A percentile compares a stretch with the other conserved stretches of the same genome.
These are phyloP conservation scores for Calliopsis andreniformis DNA, from an alignment of 1,140 invertebrate genomes.

Conservation along the genomic window DNA sequence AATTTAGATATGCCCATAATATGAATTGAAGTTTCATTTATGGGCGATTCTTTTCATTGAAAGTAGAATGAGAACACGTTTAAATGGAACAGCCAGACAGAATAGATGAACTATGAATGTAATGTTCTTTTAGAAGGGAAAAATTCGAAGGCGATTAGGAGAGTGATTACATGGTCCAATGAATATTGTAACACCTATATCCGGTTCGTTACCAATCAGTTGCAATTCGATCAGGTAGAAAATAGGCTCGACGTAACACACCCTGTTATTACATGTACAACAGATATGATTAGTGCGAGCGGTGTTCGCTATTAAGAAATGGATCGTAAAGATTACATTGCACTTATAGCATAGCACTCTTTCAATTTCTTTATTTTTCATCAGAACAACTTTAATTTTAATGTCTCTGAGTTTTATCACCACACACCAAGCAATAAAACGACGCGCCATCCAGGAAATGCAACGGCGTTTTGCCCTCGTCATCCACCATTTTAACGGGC, in stretches of 20 bases:
- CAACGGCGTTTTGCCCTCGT: not conserved
- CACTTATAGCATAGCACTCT: no score
- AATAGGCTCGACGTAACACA: slow-evolving; percentile 2
- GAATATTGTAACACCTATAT: not conserved
- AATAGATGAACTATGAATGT: not conserved
- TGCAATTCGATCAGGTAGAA: slow-evolving; percentile 13
- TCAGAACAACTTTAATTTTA: not conserved
- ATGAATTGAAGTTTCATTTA: not conserved
- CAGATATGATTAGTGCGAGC: not conserved
- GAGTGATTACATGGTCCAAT: slow-evolving; percentile 6
- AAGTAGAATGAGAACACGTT: no score
- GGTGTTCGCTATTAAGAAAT: not conserved
- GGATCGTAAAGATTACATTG: not conserved
- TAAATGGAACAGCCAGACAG: not conserved
- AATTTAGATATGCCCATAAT: not conserved
- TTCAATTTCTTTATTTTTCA: no score
- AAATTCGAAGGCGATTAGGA: slow-evolving; percentile 11
- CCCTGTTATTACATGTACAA: not conserved
- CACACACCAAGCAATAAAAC: slow-evolving; percentile 15
- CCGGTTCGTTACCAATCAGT: slow-evolving; percentile 3
- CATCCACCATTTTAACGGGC: not conserved
- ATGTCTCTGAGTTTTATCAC: not conserved
- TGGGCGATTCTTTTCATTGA: no score
- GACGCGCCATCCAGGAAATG: not conserved
- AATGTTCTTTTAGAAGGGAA: no score